phyloP scores from a whole-genome alignment of 1,140 invertebrate species.

The Dreissena polymorpha region DNA sequence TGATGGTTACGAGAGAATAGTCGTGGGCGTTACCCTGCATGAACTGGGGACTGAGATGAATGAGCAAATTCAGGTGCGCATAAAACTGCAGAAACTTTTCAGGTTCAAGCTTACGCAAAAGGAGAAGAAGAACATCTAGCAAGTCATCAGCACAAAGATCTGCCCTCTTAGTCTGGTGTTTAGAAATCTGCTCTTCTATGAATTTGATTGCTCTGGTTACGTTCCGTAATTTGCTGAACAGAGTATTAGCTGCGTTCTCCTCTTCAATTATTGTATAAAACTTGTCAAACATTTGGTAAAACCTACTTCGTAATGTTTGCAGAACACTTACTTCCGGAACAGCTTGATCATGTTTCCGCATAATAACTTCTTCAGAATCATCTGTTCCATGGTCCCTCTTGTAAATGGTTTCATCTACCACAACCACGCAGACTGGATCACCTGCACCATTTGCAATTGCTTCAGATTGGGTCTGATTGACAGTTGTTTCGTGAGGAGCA shows the following conservation, averaged over 20 bases:
- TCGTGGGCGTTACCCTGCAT: slow-evolving; percentile 55
- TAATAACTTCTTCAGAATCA: no score
- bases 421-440: no score
- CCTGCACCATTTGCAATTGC: no score
- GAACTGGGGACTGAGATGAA: slow-evolving; percentile 38
- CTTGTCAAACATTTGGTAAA: slow-evolving; percentile 29
- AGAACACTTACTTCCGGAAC: no score
- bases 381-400: no score
- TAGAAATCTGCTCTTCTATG: slow-evolving; percentile 22
- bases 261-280: slow-evolving; percentile 20
- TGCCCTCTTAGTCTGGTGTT: not conserved
- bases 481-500: no score
- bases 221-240: slow-evolving; percentile 47
- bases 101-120: slow-evolving; percentile 30
- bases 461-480: no score
- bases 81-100: slow-evolving; percentile 27
- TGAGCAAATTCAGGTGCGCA: slow-evolving; percentile 45
- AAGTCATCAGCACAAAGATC: slow-evolving; percentile 42
- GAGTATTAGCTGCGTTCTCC: slow-evolving; percentile 17
- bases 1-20: slow-evolving; percentile 41
- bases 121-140: slow-evolving; percentile 41
- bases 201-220: slow-evolving; percentile 40
- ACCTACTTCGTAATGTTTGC: slow-evolving; percentile 5
- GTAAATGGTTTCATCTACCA: no score
- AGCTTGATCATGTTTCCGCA: no score